phyloP scores from a whole-genome alignment of 2,888 invertebrate genomes.

The Pharmacophagus antenor region DNA sequence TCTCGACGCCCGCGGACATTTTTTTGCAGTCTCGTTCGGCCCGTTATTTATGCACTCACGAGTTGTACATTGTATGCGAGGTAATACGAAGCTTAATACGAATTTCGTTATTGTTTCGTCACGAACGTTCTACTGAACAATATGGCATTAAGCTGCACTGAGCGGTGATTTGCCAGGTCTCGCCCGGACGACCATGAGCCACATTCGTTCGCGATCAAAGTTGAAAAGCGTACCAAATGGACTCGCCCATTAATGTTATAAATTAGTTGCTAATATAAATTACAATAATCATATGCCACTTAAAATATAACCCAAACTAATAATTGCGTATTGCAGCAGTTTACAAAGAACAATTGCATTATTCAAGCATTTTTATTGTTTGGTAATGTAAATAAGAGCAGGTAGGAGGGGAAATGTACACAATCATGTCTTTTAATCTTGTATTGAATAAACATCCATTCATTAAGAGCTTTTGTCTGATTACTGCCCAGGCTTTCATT shows the following conservation, averaged over 20 bases:
- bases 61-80: neutral
- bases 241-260: conserved; percentile 13
- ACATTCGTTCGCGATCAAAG: conserved; percentile 17
- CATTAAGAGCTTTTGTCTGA: too few species aligned
- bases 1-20: conserved; percentile 5
- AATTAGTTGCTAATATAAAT: neutral
- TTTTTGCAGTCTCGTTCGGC: conserved; percentile 11
- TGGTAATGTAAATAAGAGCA: too few species aligned
- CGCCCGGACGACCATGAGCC: conserved; percentile 25
- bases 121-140: conserved; percentile 10
- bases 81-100: conserved; percentile 11
- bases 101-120: conserved; percentile 20
- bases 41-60: conserved; percentile 10
- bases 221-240: conserved; percentile 18
- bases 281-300: neutral
- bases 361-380: neutral
- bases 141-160: conserved; percentile 12
- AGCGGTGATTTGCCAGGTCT: conserved; percentile 19
- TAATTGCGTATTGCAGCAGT: neutral
- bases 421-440: too few species aligned
- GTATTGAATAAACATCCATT: too few species aligned
- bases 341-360: neutral
- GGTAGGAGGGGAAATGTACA: too few species aligned
- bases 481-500: too few species aligned
- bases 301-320: neutral